Evolutionary conservation across 1,140 invertebrate species (phyloP), one percentile per base, ranked within the genome.

Genomic region (Monomorium pharaonis): DNA sequence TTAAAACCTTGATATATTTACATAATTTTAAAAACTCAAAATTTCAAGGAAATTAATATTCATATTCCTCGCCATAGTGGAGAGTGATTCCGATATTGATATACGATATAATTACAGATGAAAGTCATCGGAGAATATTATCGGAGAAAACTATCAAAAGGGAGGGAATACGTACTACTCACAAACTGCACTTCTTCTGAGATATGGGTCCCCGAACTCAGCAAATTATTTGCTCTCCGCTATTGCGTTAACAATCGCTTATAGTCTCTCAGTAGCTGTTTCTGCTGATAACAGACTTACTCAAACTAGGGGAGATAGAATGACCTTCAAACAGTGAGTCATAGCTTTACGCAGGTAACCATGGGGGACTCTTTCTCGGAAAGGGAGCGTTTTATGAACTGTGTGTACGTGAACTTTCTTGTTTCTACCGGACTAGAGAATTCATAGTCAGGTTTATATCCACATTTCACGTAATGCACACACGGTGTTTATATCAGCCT

Each of bases 281-380:
- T 33, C 67, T 58, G 67, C 37, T 83, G 78, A 83, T 83, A 83
- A 83, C 78, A 74, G 67, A 83, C 78, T 83, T 83, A 33, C 67
- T 72, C 65, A 83, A 83, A 83, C 78, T 83, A 74, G 67, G 78
- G 67, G 67, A 83, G 78, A 74, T 83, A 83, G 67, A 81, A 81
- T 12, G 67, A 74, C 67, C 78, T 83, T 74, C 78, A 74, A 83
- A 83, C 67, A 37, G 37, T 74, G 78, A 83, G 78, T 83, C 78
- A 83, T 74, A 74, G 78, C 67, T 83, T 83, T 83, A 54, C 78
- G 51, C 78, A 83, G 78, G 78, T 83, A 83, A 74, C 78, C 67
- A 83, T 83, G 67, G 67, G n/a, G 78, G 67, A 83, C 27, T 74
- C 67, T 30, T 83, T 83, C 78, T 74, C 37, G 67, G 42, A 83